Evolutionary conservation across 2,888 invertebrate species (phyloP), one percentile per base, ranked within the genome.

Genomic region (Cephus spinipes): DNA sequence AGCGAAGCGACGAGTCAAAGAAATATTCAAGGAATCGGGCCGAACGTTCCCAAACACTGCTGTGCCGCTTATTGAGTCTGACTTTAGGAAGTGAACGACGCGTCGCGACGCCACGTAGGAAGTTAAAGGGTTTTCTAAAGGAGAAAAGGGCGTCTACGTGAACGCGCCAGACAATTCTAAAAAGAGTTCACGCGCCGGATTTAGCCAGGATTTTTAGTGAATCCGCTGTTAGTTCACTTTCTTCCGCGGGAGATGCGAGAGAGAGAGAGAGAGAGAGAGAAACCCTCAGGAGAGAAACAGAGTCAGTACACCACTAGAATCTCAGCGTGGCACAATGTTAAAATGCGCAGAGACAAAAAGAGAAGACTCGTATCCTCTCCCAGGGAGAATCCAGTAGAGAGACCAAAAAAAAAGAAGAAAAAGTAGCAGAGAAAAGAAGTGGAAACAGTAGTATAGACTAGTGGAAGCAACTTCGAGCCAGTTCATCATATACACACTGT

Each of bases 111-210:
- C 23, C 40, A 55, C 40, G 40, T 55, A 55, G 40, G 40, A 55
- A 55, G 40, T 55, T 55, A 55, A 23, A 55, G 55, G 55, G 55
- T 23, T 23, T n/a, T 76, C 33, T 76, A 71, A 71, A 76, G 71
- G 69, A 33, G 40, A 68, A 73, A 77, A 74, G 74, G 73, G 55
- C 55, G 55, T 55, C 55, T 55, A 23, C 55, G 23, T 55, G 23
- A 23, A 55, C 55, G 55, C 79, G 79, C 81, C 85, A 85, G 88
- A 88, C 87, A 86, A 84, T 85, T 86, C 85, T 86, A 87, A 88
- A 88, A 55, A 88, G 85, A 88, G 86, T 84, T 81, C 55, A 55
- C 23, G 81, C 82, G 83, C 87, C 88, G 85, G 85, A 88, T 88
- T 88, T 88, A 88, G 88, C 85, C 88, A 85, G 85, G 81, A 81